Percentiles rank a stretch among this genome's conserved stretches.
Evolutionary conservation across 2,113 vertebrate species (phyloP).

Genomic region (Tretioscincus oriximinensis): DNA sequence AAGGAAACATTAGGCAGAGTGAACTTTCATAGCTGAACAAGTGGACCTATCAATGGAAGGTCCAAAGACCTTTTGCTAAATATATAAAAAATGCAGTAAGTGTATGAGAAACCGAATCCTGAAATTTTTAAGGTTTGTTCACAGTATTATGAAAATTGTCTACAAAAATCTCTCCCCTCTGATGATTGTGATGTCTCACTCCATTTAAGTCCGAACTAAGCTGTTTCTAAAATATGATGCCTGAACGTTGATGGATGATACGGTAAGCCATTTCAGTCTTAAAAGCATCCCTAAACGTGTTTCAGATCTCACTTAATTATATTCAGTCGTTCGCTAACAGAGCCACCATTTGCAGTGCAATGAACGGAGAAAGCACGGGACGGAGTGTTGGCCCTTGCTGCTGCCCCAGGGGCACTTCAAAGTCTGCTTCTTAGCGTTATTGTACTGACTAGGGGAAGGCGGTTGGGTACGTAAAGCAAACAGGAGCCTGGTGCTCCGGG

Average conservation of each 20-base stretch:
- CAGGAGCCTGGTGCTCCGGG: background rate
- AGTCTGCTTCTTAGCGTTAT: background rate
- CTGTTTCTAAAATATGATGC: background rate
- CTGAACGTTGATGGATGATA: background rate
- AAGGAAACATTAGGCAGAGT: too few species aligned
- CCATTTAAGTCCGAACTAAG: background rate
- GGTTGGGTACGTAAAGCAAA: background rate
- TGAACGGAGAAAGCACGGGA: constrained; percentile 47
- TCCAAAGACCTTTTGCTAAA: too few species aligned
- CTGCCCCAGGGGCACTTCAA: background rate
- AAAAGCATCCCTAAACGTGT: constrained; percentile 39
- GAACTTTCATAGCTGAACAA: too few species aligned
- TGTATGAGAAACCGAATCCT: too few species aligned
- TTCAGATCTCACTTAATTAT: constrained; percentile 62
- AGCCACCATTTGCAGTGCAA: constrained; percentile 53
- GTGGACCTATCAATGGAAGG: too few species aligned
- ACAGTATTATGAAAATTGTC: background rate
- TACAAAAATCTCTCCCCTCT: background rate
- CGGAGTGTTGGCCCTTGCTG: constrained; percentile 29
- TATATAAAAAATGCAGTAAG: too few species aligned
- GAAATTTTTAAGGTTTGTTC: too few species aligned
- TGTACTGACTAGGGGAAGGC: constrained; percentile 2
- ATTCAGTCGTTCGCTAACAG: constrained; percentile 42
- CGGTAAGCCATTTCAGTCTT: constrained; percentile 46
- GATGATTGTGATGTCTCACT: background rate